Evolutionary conservation across 1,140 invertebrate species (phyloP), one percentile per base, ranked within the genome.

Genomic region (Macrobrachium rosenbergii): DNA sequence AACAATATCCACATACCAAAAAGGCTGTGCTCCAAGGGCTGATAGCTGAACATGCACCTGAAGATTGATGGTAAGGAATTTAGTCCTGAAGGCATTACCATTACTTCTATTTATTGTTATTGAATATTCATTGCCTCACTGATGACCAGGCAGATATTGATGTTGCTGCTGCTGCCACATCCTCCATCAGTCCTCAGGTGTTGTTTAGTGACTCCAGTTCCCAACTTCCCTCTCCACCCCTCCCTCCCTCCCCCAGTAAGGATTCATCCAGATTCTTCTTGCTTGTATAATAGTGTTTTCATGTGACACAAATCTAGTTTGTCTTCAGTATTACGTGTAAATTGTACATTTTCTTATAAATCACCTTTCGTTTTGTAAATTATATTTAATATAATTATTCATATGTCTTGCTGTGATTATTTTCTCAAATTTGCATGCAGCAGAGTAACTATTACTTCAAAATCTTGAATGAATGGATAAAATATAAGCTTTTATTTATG

Each of bases 301-400:
- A 88, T 82, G 81, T 72, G 73, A 88, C 86, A 88, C 86, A 83
- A 37, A 82, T 88, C 86, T 88, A 88, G 86, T 88, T 88, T 82
- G 80, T 83, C 72, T 73, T 82, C 86, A 88, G 86, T 88, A 88
- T 88, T 88, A 88, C 86, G 67, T 63, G 58, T 82, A 37, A 37
- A 43, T 43, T 45, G 45, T 59, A 77, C 52, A 43, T 77, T 19
- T 77, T 52, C 52, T 43, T 77, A 52, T 52, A 12, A 52, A 52
- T 37, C 28, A 37, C 28, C 28, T 52, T 52, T 77, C 16, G 58
- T 77, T 43, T 23, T 72, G 69, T 72, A 43, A 72, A 72, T 72
- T 72, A 72, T 52, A 69, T 69, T 69, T 28, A 0, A 21, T 5
- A 21, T 69, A 81, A 59, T 60, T 73, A 73, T 83, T 64, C 58